Base-by-base conservation (phyloP, 2,888 invertebrate genomes). In the Megaustenia siamemsis region DNA sequence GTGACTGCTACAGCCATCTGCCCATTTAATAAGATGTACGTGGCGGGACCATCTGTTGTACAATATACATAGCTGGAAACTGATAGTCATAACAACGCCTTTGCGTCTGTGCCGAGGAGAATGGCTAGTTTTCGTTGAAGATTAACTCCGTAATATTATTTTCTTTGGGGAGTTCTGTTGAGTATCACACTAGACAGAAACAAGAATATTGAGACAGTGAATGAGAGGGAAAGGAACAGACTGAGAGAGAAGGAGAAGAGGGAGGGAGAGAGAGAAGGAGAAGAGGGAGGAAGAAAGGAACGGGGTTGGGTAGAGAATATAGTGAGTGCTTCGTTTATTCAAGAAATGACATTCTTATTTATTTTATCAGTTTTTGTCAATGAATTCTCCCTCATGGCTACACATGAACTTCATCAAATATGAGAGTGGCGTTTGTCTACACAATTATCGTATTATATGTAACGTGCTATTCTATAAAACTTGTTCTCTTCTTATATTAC, bases 241-340 rank as follows among this genome's bases (percentile, higher is more conserved):
- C 24, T 10, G 24, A 38, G 38, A 38, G 15, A 38, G n/a, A n/a
- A 56, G n/a, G 18, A 56, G n/a, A n/a, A 56, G n/a, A 4, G n/a
- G n/a, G 56, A 56, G n/a, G 56, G n/a, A 56, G 56, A 56, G n/a
- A n/a, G n/a, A 56, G 56, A 56, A 56, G 56, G n/a, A 56, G 56
- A 56, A 56, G 56, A 56, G n/a, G 56, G n/a, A 56, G 56, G n/a
- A 56, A n/a, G n/a, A 56, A n/a, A 56, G n/a, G 56, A 56, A 56
- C 24, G n/a, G n/a, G 56, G n/a, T 24, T 18, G n/a, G 18, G 56
- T 24, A 56, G 56, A 56, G n/a, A n/a, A 56, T 24, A n/a, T 24
- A 56, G n/a, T 4, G n/a, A 43, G 32, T 24, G 21, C 10, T 12
- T 12, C 10, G 18, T 12, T 8, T 12, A 49, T 8, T 12, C 8